These are phyloP conservation scores for Dorcus hopei DNA, from an alignment of 2,888 invertebrate species.

Conservation along the genomic window DNA sequence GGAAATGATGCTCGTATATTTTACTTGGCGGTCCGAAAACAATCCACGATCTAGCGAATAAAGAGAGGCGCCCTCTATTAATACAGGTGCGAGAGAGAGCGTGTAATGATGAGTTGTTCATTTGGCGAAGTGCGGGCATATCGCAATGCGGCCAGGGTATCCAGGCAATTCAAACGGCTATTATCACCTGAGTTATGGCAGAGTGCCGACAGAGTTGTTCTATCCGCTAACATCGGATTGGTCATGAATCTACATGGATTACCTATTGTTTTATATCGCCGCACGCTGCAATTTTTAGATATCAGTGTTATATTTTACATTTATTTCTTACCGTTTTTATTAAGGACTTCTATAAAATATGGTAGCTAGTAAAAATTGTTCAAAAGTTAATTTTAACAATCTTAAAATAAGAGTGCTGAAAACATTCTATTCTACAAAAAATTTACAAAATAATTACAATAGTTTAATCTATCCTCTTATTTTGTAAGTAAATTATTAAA, in stretches of 20 bases:
- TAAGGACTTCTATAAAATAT: too few species aligned
- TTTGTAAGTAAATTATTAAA: too few species aligned
- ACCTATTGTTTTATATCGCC: constrained; percentile 27
- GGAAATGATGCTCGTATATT: constrained; percentile 43
- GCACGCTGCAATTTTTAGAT: neutral
- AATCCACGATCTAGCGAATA: constrained; percentile 40
- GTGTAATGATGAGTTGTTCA: constrained; percentile 46
- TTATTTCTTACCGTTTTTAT: neutral
- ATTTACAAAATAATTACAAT: too few species aligned
- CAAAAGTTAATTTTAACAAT: too few species aligned
- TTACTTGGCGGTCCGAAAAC: constrained; percentile 44
- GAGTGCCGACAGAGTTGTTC: constrained; percentile 50
- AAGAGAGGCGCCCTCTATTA: constrained; percentile 28
- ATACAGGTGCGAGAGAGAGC: constrained; percentile 36
- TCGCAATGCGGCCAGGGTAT: constrained; percentile 46
- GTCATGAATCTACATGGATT: constrained; percentile 46
- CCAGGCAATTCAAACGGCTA: constrained; percentile 43
- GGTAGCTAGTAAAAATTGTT: too few species aligned
- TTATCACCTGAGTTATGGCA: constrained; percentile 51
- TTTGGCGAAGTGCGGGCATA: constrained; percentile 48
- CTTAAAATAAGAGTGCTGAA: too few species aligned
- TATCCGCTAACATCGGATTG: constrained; percentile 42
- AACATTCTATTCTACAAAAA: too few species aligned
- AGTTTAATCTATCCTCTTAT: too few species aligned
- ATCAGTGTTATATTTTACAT: neutral